phyloP scores from a whole-genome alignment of 1,140 invertebrate species.

The Drosophila pruinosa region DNA sequence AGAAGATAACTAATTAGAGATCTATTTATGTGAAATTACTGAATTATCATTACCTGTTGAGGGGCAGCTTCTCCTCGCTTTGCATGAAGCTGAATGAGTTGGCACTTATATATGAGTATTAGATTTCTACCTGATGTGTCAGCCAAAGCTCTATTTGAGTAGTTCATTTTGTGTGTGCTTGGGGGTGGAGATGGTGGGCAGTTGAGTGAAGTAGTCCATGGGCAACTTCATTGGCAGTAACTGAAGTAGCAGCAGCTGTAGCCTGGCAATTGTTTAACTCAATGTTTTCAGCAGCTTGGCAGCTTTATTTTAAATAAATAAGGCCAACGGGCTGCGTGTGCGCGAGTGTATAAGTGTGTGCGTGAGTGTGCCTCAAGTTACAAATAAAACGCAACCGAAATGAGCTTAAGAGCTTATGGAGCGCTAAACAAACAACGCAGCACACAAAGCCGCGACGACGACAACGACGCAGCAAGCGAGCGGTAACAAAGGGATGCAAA shows the following conservation, averaged over 20 bases:
- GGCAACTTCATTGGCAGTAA: constrained; percentile 30
- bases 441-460: constrained; percentile 69
- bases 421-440: constrained; percentile 77
- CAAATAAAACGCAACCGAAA: constrained; percentile 80
- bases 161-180: background rate
- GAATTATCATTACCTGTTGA: background rate
- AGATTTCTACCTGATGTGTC: background rate
- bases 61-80: background rate
- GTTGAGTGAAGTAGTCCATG: background rate
- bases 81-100: background rate
- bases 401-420: constrained; percentile 80
- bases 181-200: background rate
- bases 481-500: too few relatives aligned
- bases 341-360: constrained; percentile 1
- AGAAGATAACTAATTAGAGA: background rate
- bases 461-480: background rate
- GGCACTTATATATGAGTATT: background rate
- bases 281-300: constrained; percentile 62
- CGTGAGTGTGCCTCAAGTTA: constrained; percentile 65
- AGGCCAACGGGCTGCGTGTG: constrained; percentile 30
- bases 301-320: constrained; percentile 78
- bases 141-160: constrained; percentile 1
- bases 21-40: background rate
- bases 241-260: constrained; percentile 24
- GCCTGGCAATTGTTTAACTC: constrained; percentile 67